phyloP scores from a whole-genome alignment of 2,888 invertebrate genomes.

The Schizotus pectinicornis region DNA sequence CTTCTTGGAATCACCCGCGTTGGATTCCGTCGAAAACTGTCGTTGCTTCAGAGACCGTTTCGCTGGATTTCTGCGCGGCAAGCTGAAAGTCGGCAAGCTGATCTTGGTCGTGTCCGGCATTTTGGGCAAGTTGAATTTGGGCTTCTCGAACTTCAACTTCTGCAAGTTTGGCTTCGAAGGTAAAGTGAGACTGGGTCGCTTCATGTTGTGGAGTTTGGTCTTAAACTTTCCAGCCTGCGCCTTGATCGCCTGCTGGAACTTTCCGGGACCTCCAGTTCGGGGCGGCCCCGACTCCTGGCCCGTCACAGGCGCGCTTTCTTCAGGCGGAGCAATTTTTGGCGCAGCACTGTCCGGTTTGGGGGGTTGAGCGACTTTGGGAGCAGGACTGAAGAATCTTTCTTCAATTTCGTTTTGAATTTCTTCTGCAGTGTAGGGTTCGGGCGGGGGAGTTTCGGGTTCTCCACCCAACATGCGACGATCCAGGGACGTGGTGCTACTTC shows the following conservation, averaged over 20 bases:
- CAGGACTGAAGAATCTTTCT: constrained; percentile 64
- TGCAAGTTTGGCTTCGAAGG: constrained; percentile 61
- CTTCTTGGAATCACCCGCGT: constrained; percentile 63
- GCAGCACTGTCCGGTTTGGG: constrained; percentile 16
- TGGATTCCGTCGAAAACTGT: constrained; percentile 61
- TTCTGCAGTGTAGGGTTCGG: constrained; percentile 49
- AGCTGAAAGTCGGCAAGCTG: constrained; percentile 63
- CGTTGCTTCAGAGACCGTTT: constrained; percentile 54
- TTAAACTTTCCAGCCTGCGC: constrained; percentile 76
- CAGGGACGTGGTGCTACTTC: constrained; percentile 23
- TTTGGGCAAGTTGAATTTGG: constrained; percentile 65
- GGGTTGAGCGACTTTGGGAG: constrained; percentile 62
- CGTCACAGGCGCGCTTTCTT: too few species aligned
- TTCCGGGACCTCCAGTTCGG: constrained; percentile 42
- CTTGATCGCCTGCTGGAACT: constrained; percentile 71
- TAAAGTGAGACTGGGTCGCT: constrained; percentile 64
- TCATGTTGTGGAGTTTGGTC: constrained; percentile 61
- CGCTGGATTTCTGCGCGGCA: constrained; percentile 55
- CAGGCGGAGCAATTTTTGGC: constrained; percentile 24
- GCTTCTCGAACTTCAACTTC: constrained; percentile 56
- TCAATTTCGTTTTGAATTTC: constrained; percentile 68
- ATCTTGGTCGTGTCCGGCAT: constrained; percentile 69
- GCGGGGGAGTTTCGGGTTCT: constrained; percentile 8
- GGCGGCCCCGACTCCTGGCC: too few species aligned
- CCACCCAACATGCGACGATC: constrained; percentile 28